Base-by-base conservation (phyloP, 2,113 vertebrate species). In the Mobula birostris region DNA sequence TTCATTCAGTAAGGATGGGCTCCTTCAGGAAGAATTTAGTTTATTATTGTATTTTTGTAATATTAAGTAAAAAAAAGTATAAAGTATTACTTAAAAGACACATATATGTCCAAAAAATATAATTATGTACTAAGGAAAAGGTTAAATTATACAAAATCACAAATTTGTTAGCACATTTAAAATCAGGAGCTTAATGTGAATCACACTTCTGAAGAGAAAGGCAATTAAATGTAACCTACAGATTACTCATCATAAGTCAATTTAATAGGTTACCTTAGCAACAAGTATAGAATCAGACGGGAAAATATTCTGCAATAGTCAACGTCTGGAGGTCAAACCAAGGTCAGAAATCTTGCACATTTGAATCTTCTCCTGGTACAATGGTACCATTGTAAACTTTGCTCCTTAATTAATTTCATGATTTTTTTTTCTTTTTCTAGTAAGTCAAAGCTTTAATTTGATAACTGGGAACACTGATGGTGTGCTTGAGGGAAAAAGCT, bases 301-400 rank as follows among this genome's bases (percentile, higher is more conserved):
- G 91, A n/a, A 93, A 93, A 56, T 3, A 93, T 93, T 27, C 91
- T 93, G 36, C 36, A 93, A 74, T 56, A 19, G 68, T 56, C 91
- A 93, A 93, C 27, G 56, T 74, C 70, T 56, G 3, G 12, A 93
- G 70, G 14, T 74, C 70, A 56, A 17, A 72, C 63, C 63, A 92
- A 72, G 68, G 91, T 40, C 27, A 74, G n/a, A 61, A 90, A 29
- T 68, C 6, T 15, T 32, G n/a, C n/a, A 7, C 24, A n/a, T 56
- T 87, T 12, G 58, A 61, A 90, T 19, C 29, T 66, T 68, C 15
- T 66, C 3, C 27, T n/a, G 56, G 61, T 66, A 29, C n/a, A 1
- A 66, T 66, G 1, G 29, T 15, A 29, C n/a, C 29, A 66, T 36
- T n/a, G 12, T 68, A n/a, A 7, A 66, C 61, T 66, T 66, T 90